These are phyloP conservation scores for Chrysogorgia sp. DNA, from an alignment of 92 coral and sea anemone genomes.

Conservation along the genomic window DNA sequence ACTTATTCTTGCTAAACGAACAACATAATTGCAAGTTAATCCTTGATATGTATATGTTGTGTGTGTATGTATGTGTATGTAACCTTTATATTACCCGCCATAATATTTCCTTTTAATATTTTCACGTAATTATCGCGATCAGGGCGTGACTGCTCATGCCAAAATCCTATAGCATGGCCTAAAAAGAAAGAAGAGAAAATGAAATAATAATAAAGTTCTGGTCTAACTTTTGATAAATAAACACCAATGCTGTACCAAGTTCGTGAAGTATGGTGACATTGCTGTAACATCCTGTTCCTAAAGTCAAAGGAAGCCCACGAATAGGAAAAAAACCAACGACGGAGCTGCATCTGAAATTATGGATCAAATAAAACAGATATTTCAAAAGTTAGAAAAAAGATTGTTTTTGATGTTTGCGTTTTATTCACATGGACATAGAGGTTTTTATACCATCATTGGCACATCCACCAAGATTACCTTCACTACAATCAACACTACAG, in stretches of 20 bases:
- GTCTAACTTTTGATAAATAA: background rate
- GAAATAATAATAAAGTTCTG: background rate
- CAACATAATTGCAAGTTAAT: no score
- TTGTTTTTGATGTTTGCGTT: no score
- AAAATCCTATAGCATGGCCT: conserved; percentile 37
- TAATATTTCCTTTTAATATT: background rate
- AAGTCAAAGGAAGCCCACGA: background rate
- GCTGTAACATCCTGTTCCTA: background rate
- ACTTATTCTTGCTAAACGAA: background rate
- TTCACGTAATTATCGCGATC: conserved; percentile 24
- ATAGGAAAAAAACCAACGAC: background rate
- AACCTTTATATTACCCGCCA: background rate
- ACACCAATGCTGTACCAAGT: background rate
- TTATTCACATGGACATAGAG: no score
- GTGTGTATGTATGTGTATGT: background rate
- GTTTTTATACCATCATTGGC: no score
- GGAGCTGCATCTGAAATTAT: conserved; percentile 20
- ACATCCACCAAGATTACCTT: no score
- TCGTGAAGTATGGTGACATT: background rate
- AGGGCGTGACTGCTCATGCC: conserved; percentile 35
- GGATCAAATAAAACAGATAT: conserved; percentile 2
- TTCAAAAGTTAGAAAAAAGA: no score
- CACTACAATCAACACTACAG: no score
- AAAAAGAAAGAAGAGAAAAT: background rate
- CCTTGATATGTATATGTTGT: background rate